Evolutionary conservation across 1,140 invertebrate species (phyloP).

Genomic region (Plutomurus gul): DNA sequence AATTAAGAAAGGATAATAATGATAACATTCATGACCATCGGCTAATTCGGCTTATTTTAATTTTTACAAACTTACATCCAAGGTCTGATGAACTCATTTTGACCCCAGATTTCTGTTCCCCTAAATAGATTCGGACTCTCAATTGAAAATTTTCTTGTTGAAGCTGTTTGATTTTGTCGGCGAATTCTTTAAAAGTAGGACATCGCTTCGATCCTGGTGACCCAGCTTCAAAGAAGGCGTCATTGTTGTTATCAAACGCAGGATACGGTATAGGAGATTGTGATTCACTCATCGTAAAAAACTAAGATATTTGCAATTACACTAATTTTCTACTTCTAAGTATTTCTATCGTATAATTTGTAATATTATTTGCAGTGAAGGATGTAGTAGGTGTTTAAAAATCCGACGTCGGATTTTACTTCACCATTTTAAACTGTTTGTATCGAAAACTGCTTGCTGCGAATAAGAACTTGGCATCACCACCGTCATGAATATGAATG

Average conservation of each 20-base stretch:
- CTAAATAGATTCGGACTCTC: conserved; percentile 38
- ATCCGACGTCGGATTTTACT: no score
- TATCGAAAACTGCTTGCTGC: background rate
- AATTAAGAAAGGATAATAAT: background rate
- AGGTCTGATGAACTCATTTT: conserved; percentile 32
- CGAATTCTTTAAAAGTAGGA: conserved; percentile 47
- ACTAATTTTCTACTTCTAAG: no score
- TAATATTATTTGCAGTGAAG: no score
- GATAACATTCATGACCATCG: background rate
- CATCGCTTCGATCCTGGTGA: conserved; percentile 39
- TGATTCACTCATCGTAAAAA: background rate
- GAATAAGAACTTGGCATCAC: no score
- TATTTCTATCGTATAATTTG: no score
- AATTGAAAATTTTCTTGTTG: conserved; percentile 49
- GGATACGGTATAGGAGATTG: background rate
- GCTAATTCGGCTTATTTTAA: background rate
- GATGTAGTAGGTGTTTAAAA: no score
- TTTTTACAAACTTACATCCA: background rate
- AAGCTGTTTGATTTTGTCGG: conserved; percentile 39
- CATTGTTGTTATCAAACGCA: conserved; percentile 4
- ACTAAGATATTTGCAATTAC: background rate
- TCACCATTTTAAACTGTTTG: background rate
- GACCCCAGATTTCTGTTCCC: conserved; percentile 40
- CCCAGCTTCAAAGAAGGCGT: background rate
- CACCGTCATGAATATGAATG: no score